Base-by-base conservation (phyloP, 1,140 invertebrate genomes). In the Orchesella cincta region DNA sequence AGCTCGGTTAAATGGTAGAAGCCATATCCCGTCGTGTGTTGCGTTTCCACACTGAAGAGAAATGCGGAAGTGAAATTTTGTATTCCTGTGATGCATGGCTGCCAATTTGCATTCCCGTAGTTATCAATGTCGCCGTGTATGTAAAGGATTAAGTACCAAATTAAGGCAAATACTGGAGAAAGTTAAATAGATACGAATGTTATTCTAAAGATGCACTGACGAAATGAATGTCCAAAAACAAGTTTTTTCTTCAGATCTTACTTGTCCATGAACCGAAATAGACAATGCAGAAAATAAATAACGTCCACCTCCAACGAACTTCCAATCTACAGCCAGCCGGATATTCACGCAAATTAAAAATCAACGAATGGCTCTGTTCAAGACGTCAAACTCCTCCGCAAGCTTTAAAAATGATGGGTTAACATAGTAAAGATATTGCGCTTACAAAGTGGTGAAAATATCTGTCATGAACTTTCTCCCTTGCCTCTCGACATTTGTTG, bases 401-500 rank as follows among this genome's bases (percentile, higher is more conserved):
- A n/a, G n/a, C n/a, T n/a, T 46, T 46, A 46, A 8, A 46, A 5
- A 46, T 46, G 39, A 46, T n/a, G n/a, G n/a, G n/a, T n/a, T 46
- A 5, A 64, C 57, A 64, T 34, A 71, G 5, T 20, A 16, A 29
- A 71, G 5, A 71, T 29, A 31, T 64, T 31, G 14, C 16, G 20
- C 39, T 20, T 46, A 73, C 34, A 78, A 39, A 0, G 79, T 80
- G 0, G 79, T 80, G 34, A 80, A 80, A 36, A 78, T 76, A 51
- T 80, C 79, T 0, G 73, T 39, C 31, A 80, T 34, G 31, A 79
- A 77, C 28, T 72, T 71, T 46, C 93, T 88, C 82, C 92, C 88
- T 83, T 94, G 87, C 87, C 96, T 96, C 72, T 93, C 92, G 79
- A 96, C 93, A 87, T 95, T 94, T 81, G 91, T 92, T 86, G 95